Evolutionary conservation across 2,113 vertebrate species (phyloP), one percentile per base, ranked within the genome.

Genomic region (Blennius ocellaris): DNA sequence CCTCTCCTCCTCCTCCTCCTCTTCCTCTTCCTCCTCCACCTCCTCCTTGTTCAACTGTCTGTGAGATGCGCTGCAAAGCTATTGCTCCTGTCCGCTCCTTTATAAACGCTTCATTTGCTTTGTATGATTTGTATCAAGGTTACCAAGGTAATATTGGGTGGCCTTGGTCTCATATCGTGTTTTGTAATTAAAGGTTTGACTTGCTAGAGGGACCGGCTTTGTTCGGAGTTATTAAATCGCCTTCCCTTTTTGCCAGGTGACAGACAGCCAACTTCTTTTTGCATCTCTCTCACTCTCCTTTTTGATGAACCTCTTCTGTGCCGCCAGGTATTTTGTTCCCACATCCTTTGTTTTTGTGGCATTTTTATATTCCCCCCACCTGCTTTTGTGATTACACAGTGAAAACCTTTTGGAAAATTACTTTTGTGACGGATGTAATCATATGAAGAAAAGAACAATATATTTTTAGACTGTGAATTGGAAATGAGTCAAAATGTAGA

Each of bases 121-220:
- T 58, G 61, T 87, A 84, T 84, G 90, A 92, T 90, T 91, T 87
- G 88, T 82, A 88, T 91, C 84, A 76, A 81, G 83, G 87, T 83
- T 89, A 80, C 80, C 12, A 50, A 80, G 82, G 84, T 89, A 86
- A 89, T 86, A 85, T 81, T 73, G 67, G 55, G 58, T 69, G 71
- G 70, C 68, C 81, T 59, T 58, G 75, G 44, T 77, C 75, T 90
- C 64, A 79, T 76, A 81, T 87, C 86, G 12, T 89, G 84, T 76
- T 82, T 79, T 79, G 74, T 92, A 91, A 92, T 93, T 93, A 92
- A 90, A 90, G 89, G 80, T 86, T 80, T 73, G 73, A 80, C 62
- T 84, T 80, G 81, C 81, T 78, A 60, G 57, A 72, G 75, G 69
- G 74, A 83, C 56, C 21, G 9, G 80, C 87, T 84, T 91, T 89